Base-by-base conservation (phyloP, 2,113 vertebrate genomes). In the Falcunculus frontatus region DNA sequence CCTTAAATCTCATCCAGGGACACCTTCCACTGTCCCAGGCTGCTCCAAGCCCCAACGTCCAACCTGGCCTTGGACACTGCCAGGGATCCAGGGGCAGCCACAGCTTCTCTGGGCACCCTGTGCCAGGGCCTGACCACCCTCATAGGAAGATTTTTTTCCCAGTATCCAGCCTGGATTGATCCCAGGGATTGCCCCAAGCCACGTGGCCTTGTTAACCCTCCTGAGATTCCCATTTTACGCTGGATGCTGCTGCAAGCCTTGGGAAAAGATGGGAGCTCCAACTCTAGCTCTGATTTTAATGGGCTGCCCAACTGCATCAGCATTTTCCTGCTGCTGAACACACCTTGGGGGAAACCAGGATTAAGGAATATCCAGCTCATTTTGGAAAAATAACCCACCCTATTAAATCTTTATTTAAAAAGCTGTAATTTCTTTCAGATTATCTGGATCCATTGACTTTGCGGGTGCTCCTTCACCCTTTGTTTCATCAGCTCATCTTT, bases 41-140 rank as follows among this genome's bases (percentile, higher is more conserved):
- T 72, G 17, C 57, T 80, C 67, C 67, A 9, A 63, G 39, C 41
- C 33, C 37, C 3, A 15, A 0, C 2, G 44, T 46, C 49, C 68
- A 84, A 0, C 27, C 22, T 37, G 39, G 39, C 68, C 42, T 75
- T 49, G 83, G 50, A 0, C 35, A 41, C 13, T 65, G 0, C 82
- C 50, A 65, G 50, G 69, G 69, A 64, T 78, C 15, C 84, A 77
- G 65, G 47, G 47, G n/a, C 56, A 88, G 30, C 65, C 41, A 1
- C 65, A 79, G 65, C 49, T 55, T 0, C 75, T 47, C 65, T 70
- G 84, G 39, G 10, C 39, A 78, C 8, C 47, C 55, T 72, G 65
- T 47, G 65, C 75, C 85, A 80, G 35, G 57, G 17, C 32, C 42
- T 64, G 0, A 2, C 21, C 33, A 5, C 19, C 26, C 26, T 42